phyloP scores from a whole-genome alignment of 1,140 invertebrate species.

The Sarcophaga bullata region DNA sequence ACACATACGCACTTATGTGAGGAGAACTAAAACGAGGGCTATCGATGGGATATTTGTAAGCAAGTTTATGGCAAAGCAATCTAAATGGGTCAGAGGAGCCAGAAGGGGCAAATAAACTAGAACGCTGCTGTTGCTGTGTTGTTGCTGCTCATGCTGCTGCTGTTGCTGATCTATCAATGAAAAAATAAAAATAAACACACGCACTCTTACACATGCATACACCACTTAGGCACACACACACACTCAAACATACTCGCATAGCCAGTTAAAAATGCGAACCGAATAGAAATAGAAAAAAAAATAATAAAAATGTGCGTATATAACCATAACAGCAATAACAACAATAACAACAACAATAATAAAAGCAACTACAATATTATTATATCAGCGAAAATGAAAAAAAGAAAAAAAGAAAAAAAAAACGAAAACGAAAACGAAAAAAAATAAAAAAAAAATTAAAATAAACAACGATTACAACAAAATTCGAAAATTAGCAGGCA shows the following conservation, averaged over 20 bases:
- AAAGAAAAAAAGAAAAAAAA: slow-evolving; percentile 20
- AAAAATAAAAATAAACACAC: too few species aligned
- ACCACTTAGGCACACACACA: background rate
- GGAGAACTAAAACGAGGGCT: too few species aligned
- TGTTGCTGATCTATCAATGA: background rate
- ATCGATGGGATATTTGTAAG: background rate
- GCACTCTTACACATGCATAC: background rate
- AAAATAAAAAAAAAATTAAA: slow-evolving; percentile 32
- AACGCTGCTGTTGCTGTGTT: slow-evolving; percentile 43
- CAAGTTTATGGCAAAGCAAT: slow-evolving; percentile 45
- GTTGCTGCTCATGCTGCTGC: too few species aligned
- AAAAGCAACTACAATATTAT: background rate
- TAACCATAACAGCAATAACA: too few species aligned
- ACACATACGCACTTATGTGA: background rate
- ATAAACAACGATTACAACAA: slow-evolving; percentile 45
- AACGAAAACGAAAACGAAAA: slow-evolving; percentile 38
- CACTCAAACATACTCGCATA: background rate
- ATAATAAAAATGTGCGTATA: slow-evolving; percentile 9
- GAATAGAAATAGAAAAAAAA: slow-evolving; percentile 42
- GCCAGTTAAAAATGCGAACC: background rate
- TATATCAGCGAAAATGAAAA: slow-evolving; percentile 18
- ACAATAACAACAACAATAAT: background rate
- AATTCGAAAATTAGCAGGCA: background rate
- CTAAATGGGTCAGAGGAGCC: slow-evolving; percentile 45
- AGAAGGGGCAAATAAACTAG: slow-evolving; percentile 6